Evolutionary conservation across 1,140 invertebrate species (phyloP).

Genomic region (Phortica variegata): DNA sequence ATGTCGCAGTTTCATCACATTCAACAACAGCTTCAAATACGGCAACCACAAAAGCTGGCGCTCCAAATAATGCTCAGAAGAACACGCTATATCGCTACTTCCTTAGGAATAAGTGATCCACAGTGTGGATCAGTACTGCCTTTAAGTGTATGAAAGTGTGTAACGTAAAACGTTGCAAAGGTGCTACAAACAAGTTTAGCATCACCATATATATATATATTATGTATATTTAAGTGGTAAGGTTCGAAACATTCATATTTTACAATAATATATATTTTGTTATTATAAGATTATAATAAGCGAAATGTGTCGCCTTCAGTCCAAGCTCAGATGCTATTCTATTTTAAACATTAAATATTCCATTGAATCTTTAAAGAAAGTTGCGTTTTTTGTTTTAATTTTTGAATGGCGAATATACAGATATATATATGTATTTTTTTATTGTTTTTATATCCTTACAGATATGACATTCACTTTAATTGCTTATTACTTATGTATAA

Average conservation of each 20-base stretch:
- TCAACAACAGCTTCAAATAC: conserved; percentile 11
- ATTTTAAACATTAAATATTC: no score
- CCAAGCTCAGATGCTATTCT: no score
- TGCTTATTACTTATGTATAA: not conserved
- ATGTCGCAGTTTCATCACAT: not conserved
- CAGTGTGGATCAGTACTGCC: conserved; percentile 5
- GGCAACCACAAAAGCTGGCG: conserved; percentile 15
- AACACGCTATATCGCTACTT: conserved; percentile 66
- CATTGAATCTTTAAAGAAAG: no score
- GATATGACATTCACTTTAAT: conserved; percentile 15
- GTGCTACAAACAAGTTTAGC: conserved; percentile 24
- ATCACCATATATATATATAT: no score
- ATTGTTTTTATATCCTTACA: conserved; percentile 31
- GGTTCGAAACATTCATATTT: conserved; percentile 18
- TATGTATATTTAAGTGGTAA: conserved; percentile 1
- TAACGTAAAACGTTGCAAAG: not conserved
- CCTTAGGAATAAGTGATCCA: conserved; percentile 62
- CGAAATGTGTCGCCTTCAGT: no score
- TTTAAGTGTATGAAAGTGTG: no score
- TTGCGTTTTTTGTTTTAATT: no score
- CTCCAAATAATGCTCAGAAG: conserved; percentile 54
- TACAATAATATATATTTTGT: conserved; percentile 39
- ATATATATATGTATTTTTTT: not conserved
- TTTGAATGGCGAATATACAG: no score
- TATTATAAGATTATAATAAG: no score